phyloP scores from a whole-genome alignment of 64 coral and sea anemone genomes.

The Trachythela sp. region DNA sequence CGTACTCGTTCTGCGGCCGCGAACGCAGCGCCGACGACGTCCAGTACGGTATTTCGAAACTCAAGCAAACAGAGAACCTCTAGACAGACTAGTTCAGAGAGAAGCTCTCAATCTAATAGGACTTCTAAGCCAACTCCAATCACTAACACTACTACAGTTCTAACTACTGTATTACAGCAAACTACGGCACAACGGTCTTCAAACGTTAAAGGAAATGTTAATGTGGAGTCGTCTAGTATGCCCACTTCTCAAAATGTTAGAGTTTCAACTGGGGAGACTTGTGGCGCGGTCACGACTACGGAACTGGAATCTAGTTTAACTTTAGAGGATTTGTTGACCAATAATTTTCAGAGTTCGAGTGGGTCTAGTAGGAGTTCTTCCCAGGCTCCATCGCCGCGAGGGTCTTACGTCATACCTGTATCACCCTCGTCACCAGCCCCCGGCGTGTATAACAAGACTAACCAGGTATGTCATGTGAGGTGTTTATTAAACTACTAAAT shows the following conservation, averaged over 20 bases:
- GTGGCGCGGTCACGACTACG: background rate
- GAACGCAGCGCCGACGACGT: background rate
- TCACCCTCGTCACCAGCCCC: conserved; percentile 10
- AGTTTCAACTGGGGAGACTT: background rate
- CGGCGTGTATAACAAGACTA: background rate
- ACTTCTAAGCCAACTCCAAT: background rate
- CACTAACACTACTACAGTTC: too few relatives aligned
- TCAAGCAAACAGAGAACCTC: background rate
- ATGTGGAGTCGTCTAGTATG: background rate
- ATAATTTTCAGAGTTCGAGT: background rate
- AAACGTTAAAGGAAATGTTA: background rate
- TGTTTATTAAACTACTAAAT: too few relatives aligned
- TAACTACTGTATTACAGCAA: background rate
- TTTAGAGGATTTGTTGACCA: background rate
- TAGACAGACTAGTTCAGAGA: background rate
- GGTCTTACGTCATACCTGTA: background rate
- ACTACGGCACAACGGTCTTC: background rate
- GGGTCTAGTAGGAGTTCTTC: background rate
- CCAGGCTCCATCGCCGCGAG: background rate
- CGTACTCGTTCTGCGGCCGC: background rate
- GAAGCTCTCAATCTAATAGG: background rate
- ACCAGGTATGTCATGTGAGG: background rate
- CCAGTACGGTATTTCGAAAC: conserved; percentile 14
- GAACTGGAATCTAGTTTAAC: conserved; percentile 7
- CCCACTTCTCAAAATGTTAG: background rate